phyloP scores from a whole-genome alignment of 2,888 invertebrate genomes.

The Nycteola revayana region DNA sequence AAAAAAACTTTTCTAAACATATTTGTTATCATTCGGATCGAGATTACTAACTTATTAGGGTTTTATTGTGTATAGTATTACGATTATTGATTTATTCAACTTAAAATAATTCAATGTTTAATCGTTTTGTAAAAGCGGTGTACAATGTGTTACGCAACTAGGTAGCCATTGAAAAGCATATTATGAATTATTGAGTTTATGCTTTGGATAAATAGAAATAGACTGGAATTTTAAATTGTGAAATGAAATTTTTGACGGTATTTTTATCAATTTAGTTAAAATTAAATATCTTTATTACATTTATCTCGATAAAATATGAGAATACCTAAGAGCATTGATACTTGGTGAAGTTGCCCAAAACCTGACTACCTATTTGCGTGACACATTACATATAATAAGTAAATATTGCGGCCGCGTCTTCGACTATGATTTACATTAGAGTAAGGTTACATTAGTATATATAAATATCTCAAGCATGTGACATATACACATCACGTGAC shows the following conservation, averaged over 20 bases:
- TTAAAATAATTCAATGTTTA: conserved; percentile 32
- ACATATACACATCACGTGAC: conserved; percentile 40
- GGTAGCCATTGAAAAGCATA: too few species aligned
- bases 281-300: too few species aligned
- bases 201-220: too few species aligned
- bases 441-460: conserved; percentile 45
- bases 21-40: conserved; percentile 10
- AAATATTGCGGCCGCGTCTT: conserved; percentile 28
- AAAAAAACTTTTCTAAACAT: conserved; percentile 12
- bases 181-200: too few species aligned
- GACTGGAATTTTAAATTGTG: too few species aligned
- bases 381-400: conserved; percentile 11
- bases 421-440: conserved; percentile 43
- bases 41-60: conserved; percentile 11
- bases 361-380: too few species aligned
- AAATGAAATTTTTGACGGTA: too few species aligned
- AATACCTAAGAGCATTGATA: too few species aligned
- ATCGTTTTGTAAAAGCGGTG: conserved; percentile 18
- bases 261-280: too few species aligned
- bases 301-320: too few species aligned
- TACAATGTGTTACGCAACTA: too few species aligned
- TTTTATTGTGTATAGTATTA: conserved; percentile 1
- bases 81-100: conserved; percentile 18
- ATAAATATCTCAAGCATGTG: conserved; percentile 50
- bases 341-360: too few species aligned